Base-by-base conservation (phyloP, 2,113 vertebrate species). In the Paraplagusia blochii region DNA sequence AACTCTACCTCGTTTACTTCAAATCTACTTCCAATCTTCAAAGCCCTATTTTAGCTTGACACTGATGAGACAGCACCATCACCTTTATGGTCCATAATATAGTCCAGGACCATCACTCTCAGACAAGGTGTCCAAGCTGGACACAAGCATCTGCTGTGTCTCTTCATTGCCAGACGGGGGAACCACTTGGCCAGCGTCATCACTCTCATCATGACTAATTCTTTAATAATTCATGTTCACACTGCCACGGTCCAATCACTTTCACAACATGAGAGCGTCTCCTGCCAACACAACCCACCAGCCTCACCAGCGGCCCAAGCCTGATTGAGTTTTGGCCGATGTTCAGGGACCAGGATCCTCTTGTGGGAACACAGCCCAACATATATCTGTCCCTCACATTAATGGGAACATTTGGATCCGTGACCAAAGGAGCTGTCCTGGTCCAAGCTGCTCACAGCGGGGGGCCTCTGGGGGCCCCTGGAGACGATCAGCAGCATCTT, bases 381-480 rank as follows among this genome's bases (percentile, higher is more conserved):
- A 60, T 39, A 64, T 58, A 79, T 66, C 56, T 67, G 4, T 5
- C 11, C 53, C 22, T 29, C 3, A 57, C 76, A 74, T 81, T 77
- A 79, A 81, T 79, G 44, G 73, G 54, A 70, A 69, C 62, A 60
- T 69, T 74, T 81, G 65, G 66, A 81, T 77, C 56, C 63, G 11
- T 74, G 80, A 86, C 73, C 71, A 79, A 81, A 68, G 53, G 47
- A 44, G 36, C 16, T 10, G 68, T 80, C 66, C 58, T 16, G 16
- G 47, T 77, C 77, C 69, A 66, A 79, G 67, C 58, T 12, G 48
- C 33, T 42, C 52, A 49, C 65, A 39, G 58, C 65, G 38, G 71
- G 77, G 57, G 70, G 55, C 11, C 53, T 1, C 1, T 1, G 8
- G 52, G 66, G 68, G 57, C 50, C 64, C 60, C 43, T 58, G 45